Evolutionary conservation across 1,140 invertebrate genomes (phyloP).

Genomic region (Macrocentrus cingulum): DNA sequence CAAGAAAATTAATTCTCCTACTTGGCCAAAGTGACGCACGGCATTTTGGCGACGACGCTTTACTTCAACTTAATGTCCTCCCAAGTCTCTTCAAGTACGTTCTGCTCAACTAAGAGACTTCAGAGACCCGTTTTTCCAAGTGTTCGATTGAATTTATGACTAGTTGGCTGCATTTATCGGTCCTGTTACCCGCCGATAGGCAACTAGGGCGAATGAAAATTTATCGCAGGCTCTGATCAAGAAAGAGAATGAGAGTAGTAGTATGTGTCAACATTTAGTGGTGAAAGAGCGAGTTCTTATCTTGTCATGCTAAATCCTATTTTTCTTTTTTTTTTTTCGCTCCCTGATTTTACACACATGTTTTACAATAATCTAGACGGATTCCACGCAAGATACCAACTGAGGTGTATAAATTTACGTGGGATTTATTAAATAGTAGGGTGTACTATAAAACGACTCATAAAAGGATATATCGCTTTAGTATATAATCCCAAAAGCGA

Average conservation of each 20-base stretch:
- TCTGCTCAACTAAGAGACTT: not conserved
- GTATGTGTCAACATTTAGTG: not conserved
- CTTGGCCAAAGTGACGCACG: slow-evolving; percentile 16
- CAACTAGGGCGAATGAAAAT: slow-evolving; percentile 21
- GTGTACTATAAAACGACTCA: too few species aligned
- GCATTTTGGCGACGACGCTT: slow-evolving; percentile 10
- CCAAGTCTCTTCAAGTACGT: not conserved
- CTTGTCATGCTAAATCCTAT: not conserved
- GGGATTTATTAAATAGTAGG: too few species aligned
- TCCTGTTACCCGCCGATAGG: not conserved
- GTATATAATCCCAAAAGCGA: too few species aligned
- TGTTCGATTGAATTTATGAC: slow-evolving; percentile 7
- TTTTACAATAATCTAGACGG: too few species aligned
- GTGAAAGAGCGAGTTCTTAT: slow-evolving; percentile 2
- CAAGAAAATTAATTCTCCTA: slow-evolving; percentile 26
- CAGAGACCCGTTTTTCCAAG: not conserved
- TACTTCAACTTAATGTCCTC: slow-evolving; percentile 1
- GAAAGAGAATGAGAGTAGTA: not conserved
- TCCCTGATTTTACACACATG: not conserved
- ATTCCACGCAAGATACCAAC: too few species aligned
- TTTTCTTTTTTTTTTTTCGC: not conserved
- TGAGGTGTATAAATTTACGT: too few species aligned
- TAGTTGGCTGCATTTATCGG: slow-evolving; percentile 6
- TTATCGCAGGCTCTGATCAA: not conserved
- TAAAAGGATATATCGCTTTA: too few species aligned